Evolutionary conservation across 2,888 invertebrate genomes (phyloP).

Genomic region (Apodemia hepburni): DNA sequence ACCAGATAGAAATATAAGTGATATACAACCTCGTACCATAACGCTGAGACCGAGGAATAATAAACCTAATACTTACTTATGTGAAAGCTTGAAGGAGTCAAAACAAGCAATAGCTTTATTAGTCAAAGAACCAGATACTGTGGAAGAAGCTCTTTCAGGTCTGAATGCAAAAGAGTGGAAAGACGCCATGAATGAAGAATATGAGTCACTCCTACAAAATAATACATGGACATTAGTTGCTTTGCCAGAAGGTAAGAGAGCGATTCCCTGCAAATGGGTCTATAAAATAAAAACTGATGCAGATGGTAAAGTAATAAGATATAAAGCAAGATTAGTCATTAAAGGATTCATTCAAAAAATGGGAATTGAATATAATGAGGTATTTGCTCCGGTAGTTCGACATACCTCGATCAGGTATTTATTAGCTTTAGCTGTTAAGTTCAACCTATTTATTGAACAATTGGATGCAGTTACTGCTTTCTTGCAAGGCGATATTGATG

Average conservation of each 20-base stretch:
- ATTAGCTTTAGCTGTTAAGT: slow-evolving; percentile 23
- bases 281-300: slow-evolving; percentile 32
- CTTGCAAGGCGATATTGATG: slow-evolving; percentile 27
- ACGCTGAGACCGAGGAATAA: slow-evolving; percentile 12
- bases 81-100: not conserved
- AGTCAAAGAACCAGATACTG: slow-evolving; percentile 22
- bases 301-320: slow-evolving; percentile 29
- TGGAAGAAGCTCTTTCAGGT: slow-evolving; percentile 28
- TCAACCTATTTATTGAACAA: slow-evolving; percentile 25
- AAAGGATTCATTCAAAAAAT: slow-evolving; percentile 35
- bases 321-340: slow-evolving; percentile 35
- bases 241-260: slow-evolving; percentile 28
- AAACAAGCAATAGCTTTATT: not conserved
- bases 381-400: slow-evolving; percentile 28
- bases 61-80: slow-evolving; percentile 17
- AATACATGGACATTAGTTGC: slow-evolving; percentile 32
- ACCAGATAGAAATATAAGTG: too few relatives aligned
- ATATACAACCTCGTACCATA: not conserved
- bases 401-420: slow-evolving; percentile 25
- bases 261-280: slow-evolving; percentile 36
- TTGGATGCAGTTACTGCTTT: slow-evolving; percentile 21
- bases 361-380: slow-evolving; percentile 26
- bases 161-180: slow-evolving; percentile 30
- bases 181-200: slow-evolving; percentile 34
- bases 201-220: slow-evolving; percentile 32